phyloP scores from a whole-genome alignment of 2,888 invertebrate genomes.

The Andrena trimmerana region DNA sequence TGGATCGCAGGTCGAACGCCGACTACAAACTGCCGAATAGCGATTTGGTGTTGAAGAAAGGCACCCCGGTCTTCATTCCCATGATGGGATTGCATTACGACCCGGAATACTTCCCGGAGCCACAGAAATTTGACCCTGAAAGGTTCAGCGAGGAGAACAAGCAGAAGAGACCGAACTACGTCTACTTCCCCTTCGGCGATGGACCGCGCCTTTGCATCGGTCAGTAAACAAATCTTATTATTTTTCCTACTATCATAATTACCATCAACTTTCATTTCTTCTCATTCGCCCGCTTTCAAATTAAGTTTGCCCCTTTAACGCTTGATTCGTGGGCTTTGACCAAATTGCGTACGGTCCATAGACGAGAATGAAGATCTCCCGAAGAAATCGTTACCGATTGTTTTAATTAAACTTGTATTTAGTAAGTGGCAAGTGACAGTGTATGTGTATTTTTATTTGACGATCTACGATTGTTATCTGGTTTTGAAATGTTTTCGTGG shows the following conservation, averaged over 20 bases:
- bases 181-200: constrained; percentile 82
- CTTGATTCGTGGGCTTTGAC: no score
- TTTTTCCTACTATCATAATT: background rate
- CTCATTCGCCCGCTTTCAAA: background rate
- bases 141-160: constrained; percentile 82
- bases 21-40: constrained; percentile 78
- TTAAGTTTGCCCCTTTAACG: background rate
- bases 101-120: constrained; percentile 82
- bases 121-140: constrained; percentile 84
- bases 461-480: no score
- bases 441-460: no score
- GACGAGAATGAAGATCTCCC: no score
- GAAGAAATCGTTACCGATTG: no score
- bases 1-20: constrained; percentile 73
- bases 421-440: no score
- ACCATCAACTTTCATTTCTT: background rate
- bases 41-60: constrained; percentile 77
- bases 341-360: no score
- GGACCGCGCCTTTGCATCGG: constrained; percentile 83
- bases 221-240: constrained; percentile 45
- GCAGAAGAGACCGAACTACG: constrained; percentile 70
- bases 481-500: no score
- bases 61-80: constrained; percentile 80
- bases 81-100: constrained; percentile 82
- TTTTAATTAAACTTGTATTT: no score